These are phyloP conservation scores for Hippoglossus hippoglossus DNA, from an alignment of 2,797 vertebrate genomes.

Conservation along the genomic window DNA sequence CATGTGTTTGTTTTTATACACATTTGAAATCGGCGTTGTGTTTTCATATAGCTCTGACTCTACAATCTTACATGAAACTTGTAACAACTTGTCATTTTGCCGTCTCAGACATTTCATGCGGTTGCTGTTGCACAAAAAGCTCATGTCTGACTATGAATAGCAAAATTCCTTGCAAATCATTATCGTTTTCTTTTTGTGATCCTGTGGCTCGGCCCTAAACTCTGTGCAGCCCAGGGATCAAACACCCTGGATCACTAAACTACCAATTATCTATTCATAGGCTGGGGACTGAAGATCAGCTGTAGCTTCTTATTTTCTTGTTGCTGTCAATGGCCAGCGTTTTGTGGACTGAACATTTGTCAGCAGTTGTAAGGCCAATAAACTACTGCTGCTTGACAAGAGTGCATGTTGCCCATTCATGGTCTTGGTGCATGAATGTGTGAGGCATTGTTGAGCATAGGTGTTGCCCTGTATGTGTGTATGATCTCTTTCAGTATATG, in stretches of 20 bases:
- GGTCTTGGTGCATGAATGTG: background rate
- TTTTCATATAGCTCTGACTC: slow-evolving; percentile 1
- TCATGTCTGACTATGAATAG: slow-evolving; percentile 38
- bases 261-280: slow-evolving; percentile 65
- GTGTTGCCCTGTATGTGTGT: slow-evolving; percentile 12
- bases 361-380: slow-evolving; percentile 23
- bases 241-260: slow-evolving; percentile 50
- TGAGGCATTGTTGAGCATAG: background rate
- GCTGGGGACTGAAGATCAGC: slow-evolving; percentile 45
- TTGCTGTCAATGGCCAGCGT: slow-evolving; percentile 9
- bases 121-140: slow-evolving; percentile 3
- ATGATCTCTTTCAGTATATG: background rate
- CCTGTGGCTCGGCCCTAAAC: slow-evolving; percentile 47
- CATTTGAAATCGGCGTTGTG: background rate
- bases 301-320: slow-evolving; percentile 41
- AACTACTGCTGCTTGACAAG: background rate
- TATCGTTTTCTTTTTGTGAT: slow-evolving; percentile 54
- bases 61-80: background rate
- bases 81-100: slow-evolving; percentile 42
- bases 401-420: background rate
- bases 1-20: slow-evolving; percentile 3
- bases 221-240: slow-evolving; percentile 48
- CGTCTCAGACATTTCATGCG: slow-evolving; percentile 27
- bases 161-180: slow-evolving; percentile 25
- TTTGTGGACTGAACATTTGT: slow-evolving; percentile 28